These are phyloP conservation scores for Melitaea athalia DNA, from an alignment of 2,888 invertebrate genomes.

Conservation along the genomic window DNA sequence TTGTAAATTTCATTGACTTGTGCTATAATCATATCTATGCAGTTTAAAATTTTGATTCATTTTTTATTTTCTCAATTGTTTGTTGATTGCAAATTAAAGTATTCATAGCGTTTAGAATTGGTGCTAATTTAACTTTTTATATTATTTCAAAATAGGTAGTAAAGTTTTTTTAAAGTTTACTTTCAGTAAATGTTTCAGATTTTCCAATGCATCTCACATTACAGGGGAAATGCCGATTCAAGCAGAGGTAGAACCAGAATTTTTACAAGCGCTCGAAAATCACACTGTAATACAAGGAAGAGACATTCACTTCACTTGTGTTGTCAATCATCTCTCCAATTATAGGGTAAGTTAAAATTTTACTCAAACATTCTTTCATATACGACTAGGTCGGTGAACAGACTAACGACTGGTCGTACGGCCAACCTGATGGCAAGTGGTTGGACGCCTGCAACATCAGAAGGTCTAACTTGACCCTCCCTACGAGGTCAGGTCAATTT, in stretches of 20 bases:
- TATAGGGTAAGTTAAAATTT: conserved; percentile 86
- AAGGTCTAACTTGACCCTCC: too few species aligned
- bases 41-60: not conserved
- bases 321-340: conserved; percentile 93
- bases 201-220: conserved; percentile 33
- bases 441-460: too few species aligned
- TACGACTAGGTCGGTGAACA: too few species aligned
- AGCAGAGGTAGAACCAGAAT: conserved; percentile 87
- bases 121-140: too few species aligned
- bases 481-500: too few species aligned
- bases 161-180: too few species aligned
- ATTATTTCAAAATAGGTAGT: too few species aligned
- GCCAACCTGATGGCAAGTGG: too few species aligned
- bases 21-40: not conserved
- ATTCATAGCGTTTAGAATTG: too few species aligned
- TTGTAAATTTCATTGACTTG: conserved; percentile 15
- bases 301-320: conserved; percentile 94
- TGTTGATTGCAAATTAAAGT: too few species aligned
- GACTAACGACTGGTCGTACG: too few species aligned
- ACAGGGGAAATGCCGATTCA: conserved; percentile 87
- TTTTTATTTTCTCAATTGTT: not conserved
- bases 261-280: conserved; percentile 92
- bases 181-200: not conserved
- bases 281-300: conserved; percentile 93
- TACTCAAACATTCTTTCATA: not conserved